Conservation (phyloP, 2,888 invertebrate genomes). For the Tachina lurida region DNA sequence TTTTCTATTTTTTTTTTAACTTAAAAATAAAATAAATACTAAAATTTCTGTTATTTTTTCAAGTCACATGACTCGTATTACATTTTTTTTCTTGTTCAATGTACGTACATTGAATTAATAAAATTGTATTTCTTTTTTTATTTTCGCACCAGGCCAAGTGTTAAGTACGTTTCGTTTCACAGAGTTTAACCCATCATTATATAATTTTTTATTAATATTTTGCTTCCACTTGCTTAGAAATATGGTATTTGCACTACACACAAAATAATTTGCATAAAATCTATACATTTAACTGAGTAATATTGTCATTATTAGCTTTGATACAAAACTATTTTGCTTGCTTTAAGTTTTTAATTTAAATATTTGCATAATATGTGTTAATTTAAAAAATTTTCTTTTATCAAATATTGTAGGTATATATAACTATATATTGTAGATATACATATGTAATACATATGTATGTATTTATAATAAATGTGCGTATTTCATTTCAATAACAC, state of each 20-base stretch:
- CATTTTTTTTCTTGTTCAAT: slow-evolving; percentile 8
- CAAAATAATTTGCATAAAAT: slow-evolving; percentile 12
- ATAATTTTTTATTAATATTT: slow-evolving; percentile 59
- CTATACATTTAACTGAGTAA: slow-evolving; percentile 25
- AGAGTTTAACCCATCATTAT: slow-evolving; percentile 61
- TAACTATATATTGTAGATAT: slow-evolving; percentile 28
- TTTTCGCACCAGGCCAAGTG: slow-evolving; percentile 52
- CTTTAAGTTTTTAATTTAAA: not conserved
- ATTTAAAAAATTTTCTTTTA: slow-evolving; percentile 1
- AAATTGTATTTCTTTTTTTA: slow-evolving; percentile 24
- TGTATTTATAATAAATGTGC: slow-evolving; percentile 60
- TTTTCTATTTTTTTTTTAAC: slow-evolving; percentile 16
- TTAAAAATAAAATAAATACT: slow-evolving; percentile 33
- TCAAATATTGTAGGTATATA: slow-evolving; percentile 42
- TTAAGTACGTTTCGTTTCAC: slow-evolving; percentile 44
- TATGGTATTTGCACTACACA: slow-evolving; percentile 33
- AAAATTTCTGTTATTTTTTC: slow-evolving; percentile 53
- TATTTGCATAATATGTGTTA: slow-evolving; percentile 30
- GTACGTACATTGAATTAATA: slow-evolving; percentile 46
- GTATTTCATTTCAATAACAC: slow-evolving; percentile 66
- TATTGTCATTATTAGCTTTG: slow-evolving; percentile 64
- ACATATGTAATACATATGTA: slow-evolving; percentile 46
- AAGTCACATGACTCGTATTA: slow-evolving; percentile 58
- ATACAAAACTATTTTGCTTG: slow-evolving; percentile 58
- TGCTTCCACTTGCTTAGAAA: slow-evolving; percentile 18